Conservation (phyloP, 2,888 invertebrate genomes). For the Sesia bembeciformis region DNA sequence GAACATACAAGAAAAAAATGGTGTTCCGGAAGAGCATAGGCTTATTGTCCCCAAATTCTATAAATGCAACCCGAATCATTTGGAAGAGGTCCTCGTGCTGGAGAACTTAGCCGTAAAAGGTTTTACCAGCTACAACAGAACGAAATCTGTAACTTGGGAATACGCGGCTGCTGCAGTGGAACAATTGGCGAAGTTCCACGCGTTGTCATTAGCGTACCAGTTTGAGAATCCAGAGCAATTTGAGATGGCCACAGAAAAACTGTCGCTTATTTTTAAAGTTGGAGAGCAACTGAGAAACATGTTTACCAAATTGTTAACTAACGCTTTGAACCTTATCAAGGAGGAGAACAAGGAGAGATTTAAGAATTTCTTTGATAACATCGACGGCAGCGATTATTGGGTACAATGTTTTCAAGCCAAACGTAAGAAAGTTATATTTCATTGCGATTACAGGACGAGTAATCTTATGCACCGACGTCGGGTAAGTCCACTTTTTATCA, state of each 20-base stretch:
- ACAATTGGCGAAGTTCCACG: constrained; percentile 34
- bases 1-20: constrained; percentile 8
- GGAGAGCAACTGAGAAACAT: not conserved
- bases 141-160: constrained; percentile 23
- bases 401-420: not conserved
- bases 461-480: constrained; percentile 1
- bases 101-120: constrained; percentile 23
- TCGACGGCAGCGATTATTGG: not conserved
- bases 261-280: not conserved
- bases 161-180: constrained; percentile 21
- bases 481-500: not conserved
- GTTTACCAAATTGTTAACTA: not conserved
- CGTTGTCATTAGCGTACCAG: constrained; percentile 30
- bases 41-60: constrained; percentile 16
- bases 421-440: not conserved
- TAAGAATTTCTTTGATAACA: not conserved
- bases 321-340: not conserved
- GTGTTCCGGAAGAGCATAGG: constrained; percentile 4
- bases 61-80: constrained; percentile 7
- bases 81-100: constrained; percentile 18
- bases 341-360: not conserved
- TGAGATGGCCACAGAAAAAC: constrained; percentile 3
- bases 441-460: constrained; percentile 2
- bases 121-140: constrained; percentile 23
- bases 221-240: constrained; percentile 25